Conservation (phyloP, 2,797 vertebrate species). For the Propithecus deckenii region DNA sequence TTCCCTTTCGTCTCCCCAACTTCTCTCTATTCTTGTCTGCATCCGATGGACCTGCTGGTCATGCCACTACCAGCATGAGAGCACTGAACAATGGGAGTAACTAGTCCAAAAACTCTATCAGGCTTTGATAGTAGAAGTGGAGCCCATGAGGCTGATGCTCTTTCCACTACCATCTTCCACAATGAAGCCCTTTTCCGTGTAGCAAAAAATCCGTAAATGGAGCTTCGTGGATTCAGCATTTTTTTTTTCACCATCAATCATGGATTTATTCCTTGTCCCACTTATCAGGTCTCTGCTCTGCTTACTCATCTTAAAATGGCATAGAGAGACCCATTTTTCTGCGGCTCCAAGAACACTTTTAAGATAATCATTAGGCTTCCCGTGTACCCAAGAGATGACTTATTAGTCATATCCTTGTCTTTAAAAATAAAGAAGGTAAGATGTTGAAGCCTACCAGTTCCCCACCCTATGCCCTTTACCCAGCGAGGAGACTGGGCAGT, state of each 20-base stretch:
- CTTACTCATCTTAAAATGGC: background rate
- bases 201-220: background rate
- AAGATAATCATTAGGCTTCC: background rate
- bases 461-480: background rate
- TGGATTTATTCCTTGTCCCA: background rate
- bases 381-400: background rate
- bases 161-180: background rate
- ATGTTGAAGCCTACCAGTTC: background rate
- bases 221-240: background rate
- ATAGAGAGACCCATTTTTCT: background rate
- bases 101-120: background rate
- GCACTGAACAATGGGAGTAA: background rate
- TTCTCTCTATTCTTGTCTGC: background rate
- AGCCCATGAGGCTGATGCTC: accelerated
- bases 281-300: background rate
- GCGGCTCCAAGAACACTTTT: background rate
- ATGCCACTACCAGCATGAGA: background rate
- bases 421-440: background rate
- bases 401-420: accelerated
- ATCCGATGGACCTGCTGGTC: accelerated
- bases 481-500: background rate
- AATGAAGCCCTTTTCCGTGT: accelerated
- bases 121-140: accelerated
- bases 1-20: background rate
- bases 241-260: accelerated